Evolutionary conservation across 2,888 invertebrate species (phyloP), one percentile per base, ranked within the genome.

Genomic region (Cetonia aurata): DNA sequence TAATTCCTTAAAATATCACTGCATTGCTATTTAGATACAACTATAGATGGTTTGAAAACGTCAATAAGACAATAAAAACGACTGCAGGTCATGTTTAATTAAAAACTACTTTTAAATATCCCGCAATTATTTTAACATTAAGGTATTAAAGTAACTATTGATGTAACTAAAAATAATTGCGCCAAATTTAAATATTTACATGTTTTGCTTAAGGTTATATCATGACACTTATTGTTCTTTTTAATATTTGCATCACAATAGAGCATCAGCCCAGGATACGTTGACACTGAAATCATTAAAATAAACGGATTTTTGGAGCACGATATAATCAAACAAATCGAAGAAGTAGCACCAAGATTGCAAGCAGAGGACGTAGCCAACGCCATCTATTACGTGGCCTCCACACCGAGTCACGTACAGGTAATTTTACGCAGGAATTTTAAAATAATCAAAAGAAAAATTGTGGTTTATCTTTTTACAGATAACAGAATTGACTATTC

Each of bases 251-350:
- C n/a, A n/a, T n/a, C n/a, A n/a, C n/a, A n/a, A 44, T 19, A 71
- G 71, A 71, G 71, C 25, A 52, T 71, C 33, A 71, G 71, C 50
- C 71, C 71, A 0, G 71, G 71, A 41, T 71, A 71, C 31, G 71
- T 71, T 8, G 62, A 68, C 17, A 71, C 71, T 4, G 71, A 71
- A 41, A 76, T 76, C 25, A 65, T 62, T 0, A 55, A 68, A 46
- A 70, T 69, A 15, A 75, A 76, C 52, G 76, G 76, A n/a, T 76
- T 76, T 56, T 52, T 74, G 13, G 33, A 62, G 13, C 37, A 69
- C 25, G 48, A 55, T 41, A 25, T 50, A 31, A 62, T 71, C 37
- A 65, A 41, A 1, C 56, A 42, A 15, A 53, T 71, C 6, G 68
- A 68, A 17, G 69, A 71, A 31, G n/a, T 37, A 1, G 71, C 69